Base-by-base conservation (phyloP, 2,797 vertebrate genomes). In the Harpagifer antarcticus region DNA sequence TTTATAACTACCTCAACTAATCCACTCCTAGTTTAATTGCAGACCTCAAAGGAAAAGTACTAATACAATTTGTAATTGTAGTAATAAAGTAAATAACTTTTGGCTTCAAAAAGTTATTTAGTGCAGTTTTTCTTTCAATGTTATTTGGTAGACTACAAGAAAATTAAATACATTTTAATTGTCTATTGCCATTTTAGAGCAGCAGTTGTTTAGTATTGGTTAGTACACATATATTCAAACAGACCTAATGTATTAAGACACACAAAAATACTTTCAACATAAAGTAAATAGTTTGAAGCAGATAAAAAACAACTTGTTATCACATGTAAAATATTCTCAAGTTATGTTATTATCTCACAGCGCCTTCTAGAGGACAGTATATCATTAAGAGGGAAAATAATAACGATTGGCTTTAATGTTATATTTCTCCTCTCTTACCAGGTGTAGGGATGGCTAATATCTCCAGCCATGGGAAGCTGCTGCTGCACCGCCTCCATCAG, bases 401-500 rank as follows among this genome's bases (percentile, higher is more conserved):
- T 1, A 27, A 6, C 54, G 27, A 3, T 23, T 7, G 23, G 5
- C 13, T 2, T 45, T 60, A 9, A 55, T n/a, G 19, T 43, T 15
- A 3, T 10, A 9, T 1, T 10, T 70, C 1, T 62, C 47, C 3
- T 23, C 12, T 2, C 2, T 47, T 14, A 16, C 20, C 55, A 56
- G 68, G 74, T 31, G 83, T 84, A 80, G 83, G 8, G 12, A 93
- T 92, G 91, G 57, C 88, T 78, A 42, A 97, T 90, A 94, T 95
- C 90, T 83, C 87, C 91, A 52, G 89, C 68, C 98, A 99, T 70
- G 96, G 96, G 79, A 95, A 95, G 92, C 96, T 96, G 81, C 96
- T 99, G 13, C 67, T 99, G 80, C 96, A 98, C 89, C 96, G 96
- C 56, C 88, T 99, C 64, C 96, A 97, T 76, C 95, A 95, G 86